phyloP scores from a whole-genome alignment of 2,797 vertebrate species.

The Leptoclinus maculatus region DNA sequence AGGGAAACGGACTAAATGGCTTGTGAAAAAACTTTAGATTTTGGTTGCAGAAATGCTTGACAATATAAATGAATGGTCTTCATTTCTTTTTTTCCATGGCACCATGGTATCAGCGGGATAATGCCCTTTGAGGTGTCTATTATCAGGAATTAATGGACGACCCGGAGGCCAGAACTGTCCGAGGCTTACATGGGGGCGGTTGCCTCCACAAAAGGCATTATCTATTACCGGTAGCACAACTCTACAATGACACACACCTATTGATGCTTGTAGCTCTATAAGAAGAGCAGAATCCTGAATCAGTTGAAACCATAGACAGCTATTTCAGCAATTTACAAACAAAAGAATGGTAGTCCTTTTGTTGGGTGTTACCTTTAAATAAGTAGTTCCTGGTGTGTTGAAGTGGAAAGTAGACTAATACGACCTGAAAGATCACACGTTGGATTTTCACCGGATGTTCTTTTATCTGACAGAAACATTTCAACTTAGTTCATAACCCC shows the following conservation, averaged over 20 bases:
- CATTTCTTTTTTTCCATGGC: too few species aligned
- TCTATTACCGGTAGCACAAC: neutral
- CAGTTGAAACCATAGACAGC: neutral
- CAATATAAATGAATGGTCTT: too few species aligned
- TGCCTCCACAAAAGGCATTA: neutral
- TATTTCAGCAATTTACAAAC: neutral
- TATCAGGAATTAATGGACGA: too few species aligned
- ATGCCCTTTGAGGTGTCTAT: too few species aligned
- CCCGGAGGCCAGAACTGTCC: too few species aligned
- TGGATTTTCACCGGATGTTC: conserved; percentile 15
- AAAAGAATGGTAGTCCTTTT: neutral
- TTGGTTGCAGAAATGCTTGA: too few species aligned
- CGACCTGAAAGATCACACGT: neutral
- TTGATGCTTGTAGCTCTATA: neutral
- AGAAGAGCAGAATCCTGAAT: neutral
- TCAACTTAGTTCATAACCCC: conserved; percentile 31
- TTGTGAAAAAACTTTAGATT: too few species aligned
- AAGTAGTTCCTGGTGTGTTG: neutral
- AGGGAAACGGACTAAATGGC: too few species aligned
- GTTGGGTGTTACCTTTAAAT: neutral
- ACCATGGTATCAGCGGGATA: too few species aligned
- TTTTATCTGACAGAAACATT: conserved; percentile 28
- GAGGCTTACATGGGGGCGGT: too few species aligned
- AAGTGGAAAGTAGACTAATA: neutral
- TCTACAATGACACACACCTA: neutral